phyloP scores from a whole-genome alignment of 92 coral and sea anemone genomes.

The Virgularia gustaviana region DNA sequence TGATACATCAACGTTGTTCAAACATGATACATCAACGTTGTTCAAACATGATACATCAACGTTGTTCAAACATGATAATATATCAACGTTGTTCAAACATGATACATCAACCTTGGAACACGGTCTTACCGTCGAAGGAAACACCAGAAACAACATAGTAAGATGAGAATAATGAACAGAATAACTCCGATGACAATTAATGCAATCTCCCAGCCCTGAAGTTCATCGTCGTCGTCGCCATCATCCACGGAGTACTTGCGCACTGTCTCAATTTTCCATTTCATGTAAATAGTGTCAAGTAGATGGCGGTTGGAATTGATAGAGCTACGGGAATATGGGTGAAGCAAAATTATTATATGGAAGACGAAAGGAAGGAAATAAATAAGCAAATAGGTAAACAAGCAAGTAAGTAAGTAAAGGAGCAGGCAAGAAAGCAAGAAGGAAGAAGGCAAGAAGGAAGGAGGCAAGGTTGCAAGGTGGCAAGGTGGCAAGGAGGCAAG shows the following conservation, averaged over 20 bases:
- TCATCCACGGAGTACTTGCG: neutral
- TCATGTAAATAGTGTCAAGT: constrained; percentile 12
- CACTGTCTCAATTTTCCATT: constrained; percentile 10
- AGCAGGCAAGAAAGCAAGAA: neutral
- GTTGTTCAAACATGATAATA: too few species aligned
- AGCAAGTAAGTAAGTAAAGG: too few species aligned
- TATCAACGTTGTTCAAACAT: too few species aligned
- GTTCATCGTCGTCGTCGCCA: constrained; percentile 1
- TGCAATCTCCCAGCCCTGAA: constrained; percentile 11
- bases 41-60: too few species aligned
- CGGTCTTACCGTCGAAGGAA: constrained; percentile 3
- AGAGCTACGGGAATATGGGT: neutral
- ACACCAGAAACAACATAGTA: constrained; percentile 4
- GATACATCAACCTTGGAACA: too few species aligned
- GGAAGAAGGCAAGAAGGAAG: neutral
- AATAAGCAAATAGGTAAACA: neutral
- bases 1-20: too few species aligned
- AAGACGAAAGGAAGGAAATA: neutral
- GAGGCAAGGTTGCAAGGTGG: neutral
- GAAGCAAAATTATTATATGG: too few species aligned
- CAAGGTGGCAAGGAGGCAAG: neutral
- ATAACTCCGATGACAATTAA: constrained; percentile 23
- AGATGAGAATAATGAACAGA: neutral
- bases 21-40: too few species aligned
- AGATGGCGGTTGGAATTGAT: constrained; percentile 1